Percentiles rank a stretch among this genome's conserved stretches.
Conservation (phyloP, 2,888 invertebrate species). For the Hyposoter dolosus region DNA sequence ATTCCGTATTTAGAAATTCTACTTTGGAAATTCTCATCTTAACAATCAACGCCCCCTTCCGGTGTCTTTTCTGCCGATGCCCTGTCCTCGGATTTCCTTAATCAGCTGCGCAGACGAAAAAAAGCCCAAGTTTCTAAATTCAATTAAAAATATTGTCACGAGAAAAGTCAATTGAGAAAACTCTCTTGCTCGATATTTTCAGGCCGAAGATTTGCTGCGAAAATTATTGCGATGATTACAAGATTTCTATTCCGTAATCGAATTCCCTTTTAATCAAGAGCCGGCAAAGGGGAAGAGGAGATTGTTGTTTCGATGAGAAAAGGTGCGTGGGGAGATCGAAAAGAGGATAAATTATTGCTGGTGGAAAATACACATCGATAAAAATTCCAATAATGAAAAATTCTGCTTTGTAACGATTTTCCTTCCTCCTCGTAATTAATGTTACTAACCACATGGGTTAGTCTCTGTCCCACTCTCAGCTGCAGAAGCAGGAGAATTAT, state of each 20-base stretch:
- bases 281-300: background rate
- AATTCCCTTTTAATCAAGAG: constrained; percentile 50
- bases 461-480: constrained; percentile 2
- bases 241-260: background rate
- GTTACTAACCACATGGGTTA: constrained; percentile 67
- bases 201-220: background rate
- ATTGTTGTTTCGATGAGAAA: background rate
- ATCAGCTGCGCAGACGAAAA: constrained; percentile 1
- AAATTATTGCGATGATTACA: background rate
- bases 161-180: background rate
- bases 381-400: constrained; percentile 66
- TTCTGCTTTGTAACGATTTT: constrained; percentile 52
- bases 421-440: constrained; percentile 73
- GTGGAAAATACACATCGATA: constrained; percentile 12
- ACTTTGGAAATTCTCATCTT: constrained; percentile 59
- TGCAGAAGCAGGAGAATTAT: constrained; percentile 77
- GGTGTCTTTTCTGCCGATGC: background rate
- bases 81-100: constrained; percentile 36
- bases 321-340: constrained; percentile 30
- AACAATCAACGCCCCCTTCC: constrained; percentile 62
- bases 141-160: background rate
- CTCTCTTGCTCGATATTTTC: background rate
- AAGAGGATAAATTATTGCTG: constrained; percentile 52
- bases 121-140: background rate
- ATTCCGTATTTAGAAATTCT: constrained; percentile 59